Evolutionary conservation across 2,797 vertebrate genomes (phyloP).

Genomic region (Phrynocephalus vlangalii): DNA sequence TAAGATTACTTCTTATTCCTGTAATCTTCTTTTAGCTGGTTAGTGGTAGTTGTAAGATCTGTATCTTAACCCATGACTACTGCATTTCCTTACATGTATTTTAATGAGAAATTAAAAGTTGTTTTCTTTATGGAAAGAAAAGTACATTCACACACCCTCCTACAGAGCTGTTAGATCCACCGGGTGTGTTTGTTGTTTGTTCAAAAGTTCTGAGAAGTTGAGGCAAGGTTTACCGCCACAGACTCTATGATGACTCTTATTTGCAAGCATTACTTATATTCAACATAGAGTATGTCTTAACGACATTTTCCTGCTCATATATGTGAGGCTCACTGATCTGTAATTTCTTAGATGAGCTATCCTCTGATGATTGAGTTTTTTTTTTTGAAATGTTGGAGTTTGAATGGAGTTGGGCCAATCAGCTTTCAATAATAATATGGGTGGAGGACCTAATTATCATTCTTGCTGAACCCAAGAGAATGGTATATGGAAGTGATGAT

Average conservation of each 20-base stretch:
- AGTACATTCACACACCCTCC: neutral
- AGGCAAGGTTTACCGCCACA: neutral
- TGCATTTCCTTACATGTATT: neutral
- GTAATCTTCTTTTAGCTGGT: neutral
- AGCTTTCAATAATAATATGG: too few species aligned
- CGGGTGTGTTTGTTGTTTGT: neutral
- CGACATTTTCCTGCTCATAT: neutral
- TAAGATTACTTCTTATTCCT: neutral
- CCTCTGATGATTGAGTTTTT: neutral
- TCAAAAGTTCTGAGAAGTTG: neutral
- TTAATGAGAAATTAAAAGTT: neutral
- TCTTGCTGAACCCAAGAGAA: neutral
- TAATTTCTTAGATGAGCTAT: neutral
- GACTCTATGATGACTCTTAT: neutral
- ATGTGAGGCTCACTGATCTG: neutral
- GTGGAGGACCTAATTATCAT: neutral
- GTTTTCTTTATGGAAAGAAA: neutral
- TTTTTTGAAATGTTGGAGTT: too few species aligned
- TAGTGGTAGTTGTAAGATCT: neutral
- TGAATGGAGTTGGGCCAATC: too few species aligned
- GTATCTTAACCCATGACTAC: neutral
- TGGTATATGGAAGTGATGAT: neutral
- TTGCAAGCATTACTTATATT: neutral
- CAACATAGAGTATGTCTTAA: neutral
- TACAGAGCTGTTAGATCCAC: neutral